phyloP scores from a whole-genome alignment of 64 coral and sea anemone species.

The Montipora capricornis region DNA sequence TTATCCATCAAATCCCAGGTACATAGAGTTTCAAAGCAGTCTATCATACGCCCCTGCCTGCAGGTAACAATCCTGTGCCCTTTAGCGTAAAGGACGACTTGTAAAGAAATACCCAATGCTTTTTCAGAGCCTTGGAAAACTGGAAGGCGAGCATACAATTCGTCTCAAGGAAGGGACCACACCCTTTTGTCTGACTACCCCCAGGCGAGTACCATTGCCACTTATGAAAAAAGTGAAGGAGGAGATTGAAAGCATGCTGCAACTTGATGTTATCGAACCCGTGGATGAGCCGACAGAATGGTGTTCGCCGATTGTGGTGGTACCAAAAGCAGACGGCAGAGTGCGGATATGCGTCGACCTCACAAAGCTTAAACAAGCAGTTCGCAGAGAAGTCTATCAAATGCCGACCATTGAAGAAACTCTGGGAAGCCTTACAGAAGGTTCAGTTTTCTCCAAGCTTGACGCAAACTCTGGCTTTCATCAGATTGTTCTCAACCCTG shows the following conservation, averaged over 20 bases:
- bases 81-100: not conserved
- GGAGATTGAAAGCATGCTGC: not conserved
- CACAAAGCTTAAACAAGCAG: not conserved
- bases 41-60: not conserved
- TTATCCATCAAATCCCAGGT: slow-evolving; percentile 3
- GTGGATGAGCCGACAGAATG: slow-evolving; percentile 18
- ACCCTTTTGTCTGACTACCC: not conserved
- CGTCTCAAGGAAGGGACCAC: slow-evolving; percentile 3
- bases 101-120: slow-evolving; percentile 28
- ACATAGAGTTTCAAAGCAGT: slow-evolving; percentile 8
- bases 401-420: slow-evolving; percentile 12
- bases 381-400: slow-evolving; percentile 7
- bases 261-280: not conserved
- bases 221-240: not conserved
- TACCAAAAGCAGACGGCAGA: not conserved
- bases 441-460: not conserved
- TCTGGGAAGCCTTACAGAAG: not conserved
- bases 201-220: too few species aligned
- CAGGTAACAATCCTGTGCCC: not conserved
- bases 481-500: not conserved
- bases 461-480: not conserved
- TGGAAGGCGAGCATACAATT: slow-evolving; percentile 9
- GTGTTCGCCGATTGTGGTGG: slow-evolving; percentile 27
- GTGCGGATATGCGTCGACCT: slow-evolving; percentile 1
- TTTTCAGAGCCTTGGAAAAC: slow-evolving; percentile 30